Conservation (phyloP, 64 coral and sea anemone genomes). For the Montipora capricornis region DNA sequence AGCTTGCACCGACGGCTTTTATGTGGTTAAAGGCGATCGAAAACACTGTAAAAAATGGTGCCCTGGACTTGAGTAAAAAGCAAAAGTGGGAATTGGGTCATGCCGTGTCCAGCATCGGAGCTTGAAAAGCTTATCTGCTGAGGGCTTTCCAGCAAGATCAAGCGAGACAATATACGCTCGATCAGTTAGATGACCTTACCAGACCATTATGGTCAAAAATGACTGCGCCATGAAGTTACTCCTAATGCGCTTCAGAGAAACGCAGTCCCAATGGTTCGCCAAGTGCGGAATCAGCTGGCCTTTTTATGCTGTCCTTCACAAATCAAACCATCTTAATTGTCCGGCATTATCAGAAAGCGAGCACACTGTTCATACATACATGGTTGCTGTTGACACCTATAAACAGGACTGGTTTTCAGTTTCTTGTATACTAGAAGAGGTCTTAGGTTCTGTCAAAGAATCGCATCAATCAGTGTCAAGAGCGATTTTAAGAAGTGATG, state of each 20-base stretch:
- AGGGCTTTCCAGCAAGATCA: slow-evolving; percentile 56
- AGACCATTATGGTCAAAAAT: background rate
- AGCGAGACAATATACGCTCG: slow-evolving; percentile 7
- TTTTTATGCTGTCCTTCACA: slow-evolving; percentile 12
- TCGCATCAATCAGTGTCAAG: no score
- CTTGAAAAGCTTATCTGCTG: no score
- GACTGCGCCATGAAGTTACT: background rate
- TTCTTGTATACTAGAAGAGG: no score
- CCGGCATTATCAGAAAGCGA: background rate
- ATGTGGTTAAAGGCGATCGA: slow-evolving; percentile 22
- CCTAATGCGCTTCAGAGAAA: background rate
- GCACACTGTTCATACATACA: background rate
- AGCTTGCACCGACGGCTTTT: no score
- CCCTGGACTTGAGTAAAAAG: slow-evolving; percentile 37
- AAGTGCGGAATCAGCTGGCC: slow-evolving; percentile 29
- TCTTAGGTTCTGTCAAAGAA: no score
- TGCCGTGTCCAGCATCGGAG: slow-evolving; percentile 11
- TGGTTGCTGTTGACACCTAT: background rate
- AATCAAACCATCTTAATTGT: background rate
- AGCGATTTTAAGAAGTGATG: no score
- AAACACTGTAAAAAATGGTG: slow-evolving; percentile 17
- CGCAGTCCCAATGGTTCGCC: slow-evolving; percentile 31
- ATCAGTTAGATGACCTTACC: background rate
- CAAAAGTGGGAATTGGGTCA: slow-evolving; percentile 59
- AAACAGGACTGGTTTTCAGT: no score